A percentile compares a stretch with the other conserved stretches of the same genome.
Conservation (phyloP, 2,888 invertebrate genomes). For the Acronicta leporina region DNA sequence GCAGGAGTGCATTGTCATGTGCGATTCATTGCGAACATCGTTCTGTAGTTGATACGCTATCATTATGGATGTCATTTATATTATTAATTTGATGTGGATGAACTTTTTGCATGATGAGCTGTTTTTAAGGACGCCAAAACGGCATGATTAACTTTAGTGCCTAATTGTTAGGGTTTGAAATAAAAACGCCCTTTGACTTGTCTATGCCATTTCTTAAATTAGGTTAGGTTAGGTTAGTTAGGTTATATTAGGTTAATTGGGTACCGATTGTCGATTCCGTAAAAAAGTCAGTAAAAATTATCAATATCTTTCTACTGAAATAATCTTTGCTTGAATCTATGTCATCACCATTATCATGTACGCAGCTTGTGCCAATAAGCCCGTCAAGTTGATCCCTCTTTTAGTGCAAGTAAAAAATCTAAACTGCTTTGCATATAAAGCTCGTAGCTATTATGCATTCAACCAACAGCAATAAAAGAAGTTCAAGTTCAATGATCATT, state of each 20-base stretch:
- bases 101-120: constrained; percentile 57
- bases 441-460: background rate
- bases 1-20: constrained; percentile 73
- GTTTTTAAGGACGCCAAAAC: constrained; percentile 16
- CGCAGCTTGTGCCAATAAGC: no score
- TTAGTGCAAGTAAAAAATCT: no score
- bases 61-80: constrained; percentile 79
- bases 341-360: no score
- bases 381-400: no score
- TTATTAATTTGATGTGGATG: constrained; percentile 65
- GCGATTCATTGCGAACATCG: constrained; percentile 73
- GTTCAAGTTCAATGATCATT: constrained; percentile 28
- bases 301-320: no score
- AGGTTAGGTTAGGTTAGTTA: no score
- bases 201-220: no score
- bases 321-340: no score
- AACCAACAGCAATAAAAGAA: constrained; percentile 3
- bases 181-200: background rate
- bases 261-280: no score
- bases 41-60: constrained; percentile 76
- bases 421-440: background rate
- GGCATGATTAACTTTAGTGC: constrained; percentile 10
- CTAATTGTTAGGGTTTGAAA: constrained; percentile 1
- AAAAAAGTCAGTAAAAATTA: no score
- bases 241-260: no score